Evolutionary conservation across 1,140 invertebrate genomes (phyloP).

Genomic region (Drusus annulatus): DNA sequence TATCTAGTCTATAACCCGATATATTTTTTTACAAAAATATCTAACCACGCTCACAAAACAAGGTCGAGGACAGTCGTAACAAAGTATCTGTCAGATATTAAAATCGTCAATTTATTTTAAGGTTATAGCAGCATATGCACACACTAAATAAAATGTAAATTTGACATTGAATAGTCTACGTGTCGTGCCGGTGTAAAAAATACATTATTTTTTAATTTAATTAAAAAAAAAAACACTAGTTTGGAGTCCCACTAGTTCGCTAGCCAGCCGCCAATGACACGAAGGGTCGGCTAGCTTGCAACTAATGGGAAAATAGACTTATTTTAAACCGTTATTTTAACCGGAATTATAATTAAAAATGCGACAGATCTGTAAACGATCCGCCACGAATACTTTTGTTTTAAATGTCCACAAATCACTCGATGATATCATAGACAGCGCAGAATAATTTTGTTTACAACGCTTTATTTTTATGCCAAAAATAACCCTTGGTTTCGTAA

Average conservation of each 20-base stretch:
- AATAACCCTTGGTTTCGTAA: constrained; percentile 49
- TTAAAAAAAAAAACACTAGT: constrained; percentile 1
- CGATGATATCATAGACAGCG: too few species aligned
- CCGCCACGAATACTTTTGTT: too few species aligned
- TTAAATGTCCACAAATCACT: too few species aligned
- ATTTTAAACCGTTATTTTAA: background rate
- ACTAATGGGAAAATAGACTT: background rate
- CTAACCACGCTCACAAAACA: background rate
- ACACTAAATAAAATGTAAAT: background rate
- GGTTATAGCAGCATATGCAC: background rate
- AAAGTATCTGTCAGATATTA: background rate
- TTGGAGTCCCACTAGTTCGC: background rate
- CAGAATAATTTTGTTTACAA: constrained; percentile 37
- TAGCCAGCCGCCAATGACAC: constrained; percentile 8
- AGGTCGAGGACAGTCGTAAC: background rate
- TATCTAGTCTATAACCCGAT: too few species aligned
- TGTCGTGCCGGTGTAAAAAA: background rate
- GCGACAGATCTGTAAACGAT: background rate
- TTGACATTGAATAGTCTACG: background rate
- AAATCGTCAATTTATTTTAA: background rate
- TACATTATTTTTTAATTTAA: background rate
- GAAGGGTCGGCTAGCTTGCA: background rate
- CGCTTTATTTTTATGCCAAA: constrained; percentile 24
- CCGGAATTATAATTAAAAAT: background rate
- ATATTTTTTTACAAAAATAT: background rate